These are phyloP conservation scores for Synanthedon myopaeformis DNA, from an alignment of 2,888 invertebrate species.

Conservation along the genomic window DNA sequence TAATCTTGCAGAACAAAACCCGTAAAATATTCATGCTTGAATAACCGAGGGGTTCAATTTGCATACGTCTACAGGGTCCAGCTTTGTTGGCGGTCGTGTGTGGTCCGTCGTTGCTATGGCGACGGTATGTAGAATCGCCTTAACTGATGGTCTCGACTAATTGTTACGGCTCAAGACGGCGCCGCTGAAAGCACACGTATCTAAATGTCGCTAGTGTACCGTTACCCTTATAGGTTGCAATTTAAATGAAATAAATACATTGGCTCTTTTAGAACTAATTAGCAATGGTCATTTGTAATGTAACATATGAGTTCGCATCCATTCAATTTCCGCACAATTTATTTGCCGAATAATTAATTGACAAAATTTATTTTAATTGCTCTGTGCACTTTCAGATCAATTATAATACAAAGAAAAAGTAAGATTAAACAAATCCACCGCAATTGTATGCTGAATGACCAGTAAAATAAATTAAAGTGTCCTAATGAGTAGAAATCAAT, in stretches of 20 bases:
- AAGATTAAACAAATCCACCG: too few species aligned
- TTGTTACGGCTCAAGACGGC: conserved; percentile 42
- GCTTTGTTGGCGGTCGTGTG: conserved; percentile 42
- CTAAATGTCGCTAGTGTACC: conserved; percentile 45
- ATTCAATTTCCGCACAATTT: too few species aligned
- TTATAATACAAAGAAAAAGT: too few species aligned
- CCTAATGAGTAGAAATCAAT: too few species aligned
- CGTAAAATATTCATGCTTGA: conserved; percentile 38
- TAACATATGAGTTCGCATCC: too few species aligned
- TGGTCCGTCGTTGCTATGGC: conserved; percentile 60
- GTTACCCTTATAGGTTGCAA: conserved; percentile 16
- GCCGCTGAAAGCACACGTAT: conserved; percentile 28
- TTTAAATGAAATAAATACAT: background rate
- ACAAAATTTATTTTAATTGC: too few species aligned
- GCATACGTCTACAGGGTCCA: conserved; percentile 25
- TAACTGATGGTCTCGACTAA: conserved; percentile 56
- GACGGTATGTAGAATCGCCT: conserved; percentile 22
- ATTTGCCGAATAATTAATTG: too few species aligned
- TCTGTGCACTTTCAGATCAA: too few species aligned
- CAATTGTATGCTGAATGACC: too few species aligned
- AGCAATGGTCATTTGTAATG: background rate
- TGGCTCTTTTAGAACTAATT: background rate
- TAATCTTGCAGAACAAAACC: conserved; percentile 35
- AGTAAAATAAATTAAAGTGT: too few species aligned
- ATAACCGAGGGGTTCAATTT: conserved; percentile 42